These are phyloP conservation scores for Onychomys arenicola DNA, from an alignment of 2,797 vertebrate species.

Conservation along the genomic window DNA sequence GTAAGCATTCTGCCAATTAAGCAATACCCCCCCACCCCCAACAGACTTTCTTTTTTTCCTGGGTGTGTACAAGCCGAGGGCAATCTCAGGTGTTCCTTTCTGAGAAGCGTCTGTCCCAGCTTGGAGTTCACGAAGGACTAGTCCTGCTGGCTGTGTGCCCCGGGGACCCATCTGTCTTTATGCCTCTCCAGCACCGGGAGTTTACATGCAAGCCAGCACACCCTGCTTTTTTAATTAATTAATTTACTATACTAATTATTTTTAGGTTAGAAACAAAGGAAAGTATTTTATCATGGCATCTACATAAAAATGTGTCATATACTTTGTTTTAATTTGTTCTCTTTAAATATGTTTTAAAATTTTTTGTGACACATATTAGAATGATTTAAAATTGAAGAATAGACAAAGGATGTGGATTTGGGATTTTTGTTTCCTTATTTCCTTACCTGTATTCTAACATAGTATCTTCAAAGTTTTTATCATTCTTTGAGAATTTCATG, in stretches of 20 bases:
- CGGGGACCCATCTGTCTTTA: neutral
- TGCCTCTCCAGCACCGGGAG: neutral
- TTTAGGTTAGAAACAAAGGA: neutral
- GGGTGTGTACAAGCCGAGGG: neutral
- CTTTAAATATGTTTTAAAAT: neutral
- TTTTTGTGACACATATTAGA: neutral
- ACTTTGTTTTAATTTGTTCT: neutral
- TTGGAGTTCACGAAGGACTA: neutral
- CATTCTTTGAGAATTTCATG: neutral
- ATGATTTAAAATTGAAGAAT: neutral
- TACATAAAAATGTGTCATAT: neutral
- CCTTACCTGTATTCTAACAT: neutral
- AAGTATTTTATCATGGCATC: neutral
- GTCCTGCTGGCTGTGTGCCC: neutral
- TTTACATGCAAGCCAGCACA: neutral
- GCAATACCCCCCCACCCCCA: too few species aligned
- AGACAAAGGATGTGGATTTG: neutral
- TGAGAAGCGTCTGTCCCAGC: neutral
- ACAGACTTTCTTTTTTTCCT: neutral
- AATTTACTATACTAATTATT: neutral
- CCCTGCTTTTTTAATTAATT: neutral
- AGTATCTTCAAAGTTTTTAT: neutral
- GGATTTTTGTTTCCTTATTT: neutral
- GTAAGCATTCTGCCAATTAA: neutral
- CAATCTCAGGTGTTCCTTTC: neutral